Evolutionary conservation across 2,888 invertebrate species (phyloP), one percentile per base, ranked within the genome.

Genomic region (Caenorhabditis afra): DNA sequence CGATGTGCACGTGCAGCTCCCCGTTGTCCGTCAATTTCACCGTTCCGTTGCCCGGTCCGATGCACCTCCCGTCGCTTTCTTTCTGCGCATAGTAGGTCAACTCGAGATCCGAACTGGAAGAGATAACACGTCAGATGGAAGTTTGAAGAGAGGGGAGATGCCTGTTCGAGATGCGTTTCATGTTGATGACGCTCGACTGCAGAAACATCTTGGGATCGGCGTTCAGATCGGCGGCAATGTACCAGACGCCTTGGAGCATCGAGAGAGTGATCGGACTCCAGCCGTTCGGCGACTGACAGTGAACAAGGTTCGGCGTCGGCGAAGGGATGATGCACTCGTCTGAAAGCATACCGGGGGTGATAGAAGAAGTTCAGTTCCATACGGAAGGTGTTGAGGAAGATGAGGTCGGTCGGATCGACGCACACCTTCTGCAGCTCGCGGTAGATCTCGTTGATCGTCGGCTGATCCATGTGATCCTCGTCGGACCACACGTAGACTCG

Each of bases 401-500:
- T 83, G n/a, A 86, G 75, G 50, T 85, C 86, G 5, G 85, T 85
- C 8, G 86, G 86, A 68, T 86, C 86, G 53, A 86, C 78, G 55
- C 86, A 86, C 49, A 84, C 78, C n/a, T 80, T 76, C 62, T 86
- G 86, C 2, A 86, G 78, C 23, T 81, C 78, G 3, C 74, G 64
- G 58, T 85, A 82, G 50, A 86, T 86, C 58, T 86, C 84, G 18
- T 80, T 68, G 39, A 86, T 84, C 4, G 86, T 86, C 23, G 86
- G 86, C 61, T 86, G 86, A 68, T 86, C 86, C 86, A 86, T 86
- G 74, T 84, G 85, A 67, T 86, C 86, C 65, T 86, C 86, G 73
- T 85, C 86, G 11, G 86, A 86, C 86, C 86, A 86, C 14, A 86
- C 86, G 65, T 86, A 86, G 16, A 86, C 81, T 55, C 85, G 79